Evolutionary conservation across 2,888 invertebrate species (phyloP).

Genomic region (Chloromyia formosa): DNA sequence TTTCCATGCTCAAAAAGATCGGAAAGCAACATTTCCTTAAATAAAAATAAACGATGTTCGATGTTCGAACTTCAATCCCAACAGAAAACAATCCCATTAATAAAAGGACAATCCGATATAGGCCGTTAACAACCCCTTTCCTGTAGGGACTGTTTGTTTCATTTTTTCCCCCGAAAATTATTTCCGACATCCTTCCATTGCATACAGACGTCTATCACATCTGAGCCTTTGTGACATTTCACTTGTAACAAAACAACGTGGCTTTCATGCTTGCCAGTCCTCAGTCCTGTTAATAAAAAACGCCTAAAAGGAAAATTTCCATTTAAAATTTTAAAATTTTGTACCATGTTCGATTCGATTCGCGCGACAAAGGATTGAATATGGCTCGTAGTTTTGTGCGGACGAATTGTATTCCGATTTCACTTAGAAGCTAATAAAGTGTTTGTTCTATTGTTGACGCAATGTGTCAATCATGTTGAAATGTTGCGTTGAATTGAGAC

Average conservation of each 20-base stretch:
- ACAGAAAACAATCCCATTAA: too few species aligned
- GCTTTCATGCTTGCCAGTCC: background rate
- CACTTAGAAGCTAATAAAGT: constrained; percentile 19
- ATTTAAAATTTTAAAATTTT: constrained; percentile 39
- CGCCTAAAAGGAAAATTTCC: constrained; percentile 4
- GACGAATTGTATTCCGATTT: background rate
- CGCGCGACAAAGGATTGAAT: constrained; percentile 25
- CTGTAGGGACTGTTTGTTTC: too few species aligned
- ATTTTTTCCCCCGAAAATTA: too few species aligned
- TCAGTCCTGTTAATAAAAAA: too few species aligned
- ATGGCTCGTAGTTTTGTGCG: too few species aligned
- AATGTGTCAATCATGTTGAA: constrained; percentile 30
- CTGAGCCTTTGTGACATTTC: background rate
- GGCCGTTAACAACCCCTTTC: too few species aligned
- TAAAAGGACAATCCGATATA: too few species aligned
- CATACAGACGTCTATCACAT: constrained; percentile 4
- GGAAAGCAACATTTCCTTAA: too few species aligned
- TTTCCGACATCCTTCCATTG: background rate
- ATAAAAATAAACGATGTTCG: too few species aligned
- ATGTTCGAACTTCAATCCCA: too few species aligned
- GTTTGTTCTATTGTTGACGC: constrained; percentile 24
- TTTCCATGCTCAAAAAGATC: too few species aligned
- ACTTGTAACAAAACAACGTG: background rate
- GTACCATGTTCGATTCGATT: constrained; percentile 32
- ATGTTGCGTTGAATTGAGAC: background rate